Percentiles rank a stretch among this genome's conserved stretches.
These are phyloP conservation scores for Trilocha varians DNA, from an alignment of 2,888 invertebrate species.

Conservation along the genomic window DNA sequence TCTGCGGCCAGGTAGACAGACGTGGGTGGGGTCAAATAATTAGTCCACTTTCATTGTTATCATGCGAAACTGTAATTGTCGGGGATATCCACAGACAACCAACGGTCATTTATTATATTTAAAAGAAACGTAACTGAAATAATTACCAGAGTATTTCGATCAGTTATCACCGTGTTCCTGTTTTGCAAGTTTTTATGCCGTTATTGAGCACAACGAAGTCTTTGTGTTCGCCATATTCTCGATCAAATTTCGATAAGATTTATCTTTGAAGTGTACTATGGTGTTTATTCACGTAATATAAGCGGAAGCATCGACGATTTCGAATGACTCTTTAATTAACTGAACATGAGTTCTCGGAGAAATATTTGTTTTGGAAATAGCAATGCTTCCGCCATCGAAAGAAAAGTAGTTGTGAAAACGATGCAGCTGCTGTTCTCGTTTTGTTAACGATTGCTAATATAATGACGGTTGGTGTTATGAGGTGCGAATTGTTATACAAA, in stretches of 20 bases:
- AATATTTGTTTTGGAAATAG: neutral
- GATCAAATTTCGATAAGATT: neutral
- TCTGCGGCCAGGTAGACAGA: constrained; percentile 1
- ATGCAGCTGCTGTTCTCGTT: neutral
- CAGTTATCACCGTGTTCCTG: neutral
- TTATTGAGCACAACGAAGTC: constrained; percentile 3
- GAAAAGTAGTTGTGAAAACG: neutral
- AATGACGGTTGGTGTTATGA: neutral
- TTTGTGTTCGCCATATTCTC: neutral
- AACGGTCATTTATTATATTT: too few relatives aligned
- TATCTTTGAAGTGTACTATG: neutral
- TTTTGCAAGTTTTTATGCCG: neutral
- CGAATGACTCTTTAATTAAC: neutral
- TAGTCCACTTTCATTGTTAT: constrained; percentile 16
- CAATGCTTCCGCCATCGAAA: neutral
- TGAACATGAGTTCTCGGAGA: neutral
- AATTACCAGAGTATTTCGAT: neutral
- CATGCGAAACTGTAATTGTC: constrained; percentile 16
- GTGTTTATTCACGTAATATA: neutral
- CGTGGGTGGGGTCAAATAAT: constrained; percentile 19
- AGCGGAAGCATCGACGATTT: neutral
- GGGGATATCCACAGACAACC: too few relatives aligned
- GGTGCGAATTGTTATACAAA: too few relatives aligned
- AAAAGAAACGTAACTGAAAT: too few relatives aligned
- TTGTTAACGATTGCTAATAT: neutral